phyloP scores from a whole-genome alignment of 2,888 invertebrate species.

The Acronicta aceris region DNA sequence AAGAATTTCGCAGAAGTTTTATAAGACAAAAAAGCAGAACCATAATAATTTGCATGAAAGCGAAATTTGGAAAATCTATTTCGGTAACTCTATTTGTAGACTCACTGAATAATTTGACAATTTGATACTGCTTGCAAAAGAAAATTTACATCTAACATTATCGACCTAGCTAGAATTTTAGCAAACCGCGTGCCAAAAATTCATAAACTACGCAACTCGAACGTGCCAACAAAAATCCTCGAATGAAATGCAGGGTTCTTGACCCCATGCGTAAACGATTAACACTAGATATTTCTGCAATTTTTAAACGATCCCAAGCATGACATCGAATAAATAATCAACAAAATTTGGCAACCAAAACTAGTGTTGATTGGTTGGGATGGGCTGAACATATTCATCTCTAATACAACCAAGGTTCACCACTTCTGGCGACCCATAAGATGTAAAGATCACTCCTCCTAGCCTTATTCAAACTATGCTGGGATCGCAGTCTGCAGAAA shows the following conservation, averaged over 20 bases:
- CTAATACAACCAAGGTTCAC: not conserved
- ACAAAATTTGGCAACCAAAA: conserved; percentile 27
- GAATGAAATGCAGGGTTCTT: conserved; percentile 25
- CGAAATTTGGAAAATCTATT: not conserved
- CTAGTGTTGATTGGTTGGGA: conserved; percentile 3
- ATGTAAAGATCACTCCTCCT: not conserved
- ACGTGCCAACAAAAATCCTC: conserved; percentile 34
- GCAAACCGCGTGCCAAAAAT: conserved; percentile 15
- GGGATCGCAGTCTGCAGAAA: no score
- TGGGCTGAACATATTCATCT: conserved; percentile 4
- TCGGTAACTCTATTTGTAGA: no score
- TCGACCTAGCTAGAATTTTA: not conserved
- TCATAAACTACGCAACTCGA: conserved; percentile 5
- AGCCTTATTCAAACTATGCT: no score
- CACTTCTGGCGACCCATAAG: not conserved
- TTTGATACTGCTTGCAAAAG: not conserved
- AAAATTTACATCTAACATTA: not conserved
- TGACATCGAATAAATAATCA: conserved; percentile 4
- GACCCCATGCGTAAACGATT: conserved; percentile 16
- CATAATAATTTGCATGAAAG: not conserved
- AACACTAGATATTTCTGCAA: conserved; percentile 2
- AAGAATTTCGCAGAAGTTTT: no score
- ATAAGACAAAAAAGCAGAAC: no score
- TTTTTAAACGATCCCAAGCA: conserved; percentile 5
- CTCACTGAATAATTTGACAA: not conserved